phyloP scores from a whole-genome alignment of 1,140 invertebrate species.

The Scaptodrosophila lebanonensis region DNA sequence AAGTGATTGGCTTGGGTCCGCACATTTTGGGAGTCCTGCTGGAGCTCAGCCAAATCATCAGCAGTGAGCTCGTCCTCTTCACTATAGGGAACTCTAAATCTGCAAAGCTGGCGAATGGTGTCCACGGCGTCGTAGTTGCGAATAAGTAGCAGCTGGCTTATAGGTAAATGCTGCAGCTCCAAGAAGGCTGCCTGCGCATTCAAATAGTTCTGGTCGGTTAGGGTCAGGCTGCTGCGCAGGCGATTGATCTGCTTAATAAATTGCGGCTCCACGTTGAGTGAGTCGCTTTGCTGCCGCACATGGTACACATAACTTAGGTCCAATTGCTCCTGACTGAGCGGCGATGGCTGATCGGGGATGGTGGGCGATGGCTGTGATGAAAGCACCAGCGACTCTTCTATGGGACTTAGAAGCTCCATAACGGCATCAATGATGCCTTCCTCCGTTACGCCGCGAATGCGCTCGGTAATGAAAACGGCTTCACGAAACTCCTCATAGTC shows the following conservation, averaged over 20 bases:
- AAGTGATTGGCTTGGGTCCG: background rate
- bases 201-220: background rate
- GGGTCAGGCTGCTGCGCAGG: slow-evolving; percentile 7
- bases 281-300: background rate
- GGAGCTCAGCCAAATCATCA: background rate
- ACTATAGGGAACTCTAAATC: too few species aligned
- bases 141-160: slow-evolving; percentile 28
- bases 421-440: background rate
- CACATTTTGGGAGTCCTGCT: background rate
- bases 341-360: background rate
- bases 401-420: background rate
- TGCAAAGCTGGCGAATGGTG: slow-evolving; percentile 12
- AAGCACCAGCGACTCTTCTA: background rate
- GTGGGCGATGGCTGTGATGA: too few species aligned
- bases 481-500: slow-evolving; percentile 3
- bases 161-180: background rate
- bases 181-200: slow-evolving; percentile 16
- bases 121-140: slow-evolving; percentile 23
- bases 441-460: background rate
- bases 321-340: background rate
- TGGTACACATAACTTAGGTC: background rate
- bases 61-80: too few species aligned
- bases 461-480: slow-evolving; percentile 20
- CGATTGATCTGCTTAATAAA: slow-evolving; percentile 19
- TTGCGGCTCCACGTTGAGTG: slow-evolving; percentile 2